Evolutionary conservation across 2,113 vertebrate genomes (phyloP).

Genomic region (Furnarius figulus): DNA sequence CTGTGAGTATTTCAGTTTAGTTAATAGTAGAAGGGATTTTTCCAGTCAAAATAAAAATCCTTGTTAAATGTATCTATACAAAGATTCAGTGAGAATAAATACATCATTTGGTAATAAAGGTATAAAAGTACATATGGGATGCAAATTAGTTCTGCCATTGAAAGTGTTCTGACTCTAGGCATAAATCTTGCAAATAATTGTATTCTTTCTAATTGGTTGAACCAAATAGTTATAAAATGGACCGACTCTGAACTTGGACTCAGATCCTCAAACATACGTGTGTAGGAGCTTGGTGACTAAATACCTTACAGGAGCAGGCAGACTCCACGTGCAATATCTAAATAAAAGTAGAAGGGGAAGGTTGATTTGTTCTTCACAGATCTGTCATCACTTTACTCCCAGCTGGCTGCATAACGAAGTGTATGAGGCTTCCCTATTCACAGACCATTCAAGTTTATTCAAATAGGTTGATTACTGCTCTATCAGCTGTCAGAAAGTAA

Average conservation of each 20-base stretch:
- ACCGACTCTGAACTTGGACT: neutral
- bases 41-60: neutral
- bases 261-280: neutral
- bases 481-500: conserved; percentile 40
- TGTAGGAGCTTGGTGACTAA: neutral
- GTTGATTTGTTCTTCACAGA: conserved; percentile 36
- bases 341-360: conserved; percentile 21
- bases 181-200: neutral
- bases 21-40: neutral
- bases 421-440: conserved; percentile 12
- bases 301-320: neutral
- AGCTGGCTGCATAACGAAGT: neutral
- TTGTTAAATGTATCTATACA: neutral
- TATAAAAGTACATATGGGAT: neutral
- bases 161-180: neutral
- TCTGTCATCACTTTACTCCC: conserved; percentile 47
- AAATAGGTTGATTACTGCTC: conserved; percentile 25
- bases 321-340: neutral
- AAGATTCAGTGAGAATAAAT: neutral
- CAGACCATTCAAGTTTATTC: conserved; percentile 40
- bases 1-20: neutral
- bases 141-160: neutral
- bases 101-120: neutral
- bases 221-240: neutral
- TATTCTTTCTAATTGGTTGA: neutral